Conservation (phyloP, 1,140 invertebrate species). For the Mesaphorura yosii region DNA sequence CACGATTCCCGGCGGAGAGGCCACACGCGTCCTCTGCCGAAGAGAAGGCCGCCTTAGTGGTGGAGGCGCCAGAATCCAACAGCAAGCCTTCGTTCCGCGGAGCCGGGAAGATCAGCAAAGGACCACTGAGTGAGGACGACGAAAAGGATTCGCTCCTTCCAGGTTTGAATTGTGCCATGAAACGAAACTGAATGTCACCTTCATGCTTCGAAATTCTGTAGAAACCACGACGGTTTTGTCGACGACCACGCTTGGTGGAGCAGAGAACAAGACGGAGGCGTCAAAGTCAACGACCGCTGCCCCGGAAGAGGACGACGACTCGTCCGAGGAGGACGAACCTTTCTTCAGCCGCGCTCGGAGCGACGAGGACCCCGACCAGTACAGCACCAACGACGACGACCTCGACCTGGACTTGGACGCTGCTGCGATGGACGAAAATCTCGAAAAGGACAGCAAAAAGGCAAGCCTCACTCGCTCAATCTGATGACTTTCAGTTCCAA, state of each 20-base stretch:
- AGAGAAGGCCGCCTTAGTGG: not conserved
- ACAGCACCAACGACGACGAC: conserved; percentile 19
- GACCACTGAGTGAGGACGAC: conserved; percentile 13
- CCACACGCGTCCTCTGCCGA: not conserved
- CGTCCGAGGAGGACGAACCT: conserved; percentile 20
- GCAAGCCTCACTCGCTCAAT: too few species aligned
- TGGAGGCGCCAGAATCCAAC: not conserved
- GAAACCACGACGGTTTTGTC: too few species aligned
- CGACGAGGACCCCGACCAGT: conserved; percentile 25
- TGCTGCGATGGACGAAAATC: not conserved
- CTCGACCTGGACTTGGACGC: conserved; percentile 6
- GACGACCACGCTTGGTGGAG: too few species aligned
- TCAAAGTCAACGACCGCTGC: conserved; percentile 3
- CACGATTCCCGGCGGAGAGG: conserved; percentile 7
- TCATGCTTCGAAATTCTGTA: not conserved
- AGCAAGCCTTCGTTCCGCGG: conserved; percentile 16
- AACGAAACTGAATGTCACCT: too few species aligned
- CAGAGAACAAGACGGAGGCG: too few species aligned
- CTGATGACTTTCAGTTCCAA: not conserved
- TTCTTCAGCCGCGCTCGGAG: conserved; percentile 16
- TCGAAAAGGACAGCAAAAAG: conserved; percentile 6
- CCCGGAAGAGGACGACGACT: conserved; percentile 1
- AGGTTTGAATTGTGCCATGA: not conserved
- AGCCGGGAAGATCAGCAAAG: conserved; percentile 27
- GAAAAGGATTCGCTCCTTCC: not conserved